Evolutionary conservation across 2,888 invertebrate species (phyloP).

Genomic region (Anorthoa munda): DNA sequence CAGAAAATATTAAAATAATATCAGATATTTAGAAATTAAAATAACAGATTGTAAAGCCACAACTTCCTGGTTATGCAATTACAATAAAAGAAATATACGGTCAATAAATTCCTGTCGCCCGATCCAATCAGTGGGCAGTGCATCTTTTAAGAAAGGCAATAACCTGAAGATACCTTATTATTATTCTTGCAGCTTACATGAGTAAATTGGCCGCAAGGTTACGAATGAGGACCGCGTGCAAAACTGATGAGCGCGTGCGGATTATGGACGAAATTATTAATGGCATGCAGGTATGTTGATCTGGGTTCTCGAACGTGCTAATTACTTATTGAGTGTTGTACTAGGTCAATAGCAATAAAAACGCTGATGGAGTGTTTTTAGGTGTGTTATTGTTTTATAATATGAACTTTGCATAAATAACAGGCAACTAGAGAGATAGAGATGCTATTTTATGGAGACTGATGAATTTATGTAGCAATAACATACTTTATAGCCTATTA

Average conservation of each 20-base stretch:
- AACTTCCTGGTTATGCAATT: conserved; percentile 45
- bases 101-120: conserved; percentile 35
- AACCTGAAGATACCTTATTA: conserved; percentile 26
- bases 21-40: too few species aligned
- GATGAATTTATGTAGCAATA: too few species aligned
- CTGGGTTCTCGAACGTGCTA: conserved; percentile 32
- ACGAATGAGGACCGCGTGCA: conserved; percentile 95
- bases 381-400: neutral
- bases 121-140: conserved; percentile 32
- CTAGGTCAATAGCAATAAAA: conserved; percentile 2
- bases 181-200: conserved; percentile 90
- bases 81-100: conserved; percentile 26
- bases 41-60: conserved; percentile 9
- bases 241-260: conserved; percentile 97
- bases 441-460: neutral
- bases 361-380: neutral
- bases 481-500: too few species aligned
- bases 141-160: conserved; percentile 34
- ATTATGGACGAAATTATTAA: conserved; percentile 98
- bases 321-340: conserved; percentile 25
- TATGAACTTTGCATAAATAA: neutral
- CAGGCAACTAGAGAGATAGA: neutral
- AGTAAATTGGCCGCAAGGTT: conserved; percentile 92
- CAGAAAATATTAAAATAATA: neutral
- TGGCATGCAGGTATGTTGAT: conserved; percentile 96